Conservation (phyloP, 1,140 invertebrate species). For the Papilio helenus region DNA sequence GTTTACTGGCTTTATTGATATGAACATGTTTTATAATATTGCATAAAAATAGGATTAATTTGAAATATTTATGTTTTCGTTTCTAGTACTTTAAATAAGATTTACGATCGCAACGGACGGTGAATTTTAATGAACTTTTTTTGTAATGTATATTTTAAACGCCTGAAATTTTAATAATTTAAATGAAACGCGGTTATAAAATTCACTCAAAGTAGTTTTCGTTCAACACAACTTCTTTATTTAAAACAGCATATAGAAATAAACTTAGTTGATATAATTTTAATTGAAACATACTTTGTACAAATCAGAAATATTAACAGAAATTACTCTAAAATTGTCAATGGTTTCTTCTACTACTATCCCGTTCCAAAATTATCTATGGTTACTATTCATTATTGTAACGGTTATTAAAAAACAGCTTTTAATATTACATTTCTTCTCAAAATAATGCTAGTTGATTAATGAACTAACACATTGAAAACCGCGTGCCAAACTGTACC, state of each 20-base stretch:
- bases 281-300: too few species aligned
- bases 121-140: constrained; percentile 11
- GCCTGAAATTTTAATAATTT: constrained; percentile 11
- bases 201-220: neutral
- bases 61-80: constrained; percentile 4
- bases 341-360: too few species aligned
- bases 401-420: too few species aligned
- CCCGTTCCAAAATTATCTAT: too few species aligned
- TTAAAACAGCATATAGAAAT: neutral
- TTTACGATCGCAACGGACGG: neutral
- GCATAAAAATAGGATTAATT: neutral
- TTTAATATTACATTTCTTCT: too few species aligned
- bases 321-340: too few species aligned
- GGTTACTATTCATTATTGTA: too few species aligned
- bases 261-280: neutral
- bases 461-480: neutral
- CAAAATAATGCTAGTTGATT: neutral
- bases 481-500: too few species aligned
- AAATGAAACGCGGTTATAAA: neutral
- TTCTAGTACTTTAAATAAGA: neutral
- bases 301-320: too few species aligned
- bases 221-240: neutral
- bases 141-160: constrained; percentile 12
- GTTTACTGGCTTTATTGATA: too few species aligned
- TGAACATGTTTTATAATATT: neutral